A percentile compares a stretch with the other conserved stretches of the same genome.
Evolutionary conservation across 2,113 vertebrate genomes (phyloP).

Genomic region (Poecilia latipinna): DNA sequence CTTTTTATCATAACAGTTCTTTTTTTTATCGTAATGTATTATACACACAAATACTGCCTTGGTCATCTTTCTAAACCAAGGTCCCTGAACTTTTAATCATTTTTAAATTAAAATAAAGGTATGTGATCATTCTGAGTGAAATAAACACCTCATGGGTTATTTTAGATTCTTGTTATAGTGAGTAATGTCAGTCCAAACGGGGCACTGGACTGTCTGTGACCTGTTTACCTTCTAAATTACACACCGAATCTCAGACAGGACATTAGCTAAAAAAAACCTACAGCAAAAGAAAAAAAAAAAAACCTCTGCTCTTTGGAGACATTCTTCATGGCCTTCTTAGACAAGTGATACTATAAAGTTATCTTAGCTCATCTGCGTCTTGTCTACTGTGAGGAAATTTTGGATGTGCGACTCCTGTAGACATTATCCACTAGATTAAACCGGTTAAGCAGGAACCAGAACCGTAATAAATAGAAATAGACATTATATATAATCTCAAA

Average conservation of each 20-base stretch:
- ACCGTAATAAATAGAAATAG: neutral
- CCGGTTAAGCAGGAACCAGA: neutral
- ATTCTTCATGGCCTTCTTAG: too few species aligned
- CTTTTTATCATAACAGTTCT: neutral
- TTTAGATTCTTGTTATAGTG: neutral
- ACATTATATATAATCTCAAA: neutral
- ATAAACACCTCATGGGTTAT: neutral
- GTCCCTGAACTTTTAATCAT: neutral
- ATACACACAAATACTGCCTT: neutral
- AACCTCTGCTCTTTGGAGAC: neutral
- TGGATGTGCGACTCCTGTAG: neutral
- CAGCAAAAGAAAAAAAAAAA: neutral
- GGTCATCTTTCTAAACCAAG: too few species aligned
- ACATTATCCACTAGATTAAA: neutral
- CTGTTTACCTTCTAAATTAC: slow-evolving; percentile 18
- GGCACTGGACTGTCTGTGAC: slow-evolving; percentile 12
- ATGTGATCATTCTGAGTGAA: neutral
- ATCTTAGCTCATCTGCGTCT: neutral
- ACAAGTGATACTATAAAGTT: too few species aligned
- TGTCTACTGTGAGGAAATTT: neutral
- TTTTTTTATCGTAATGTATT: neutral
- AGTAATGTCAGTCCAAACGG: slow-evolving; percentile 15
- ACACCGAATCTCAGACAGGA: slow-evolving; percentile 18
- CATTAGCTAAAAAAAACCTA: slow-evolving; percentile 13
- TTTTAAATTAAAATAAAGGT: neutral